These are phyloP conservation scores for Germaria angustata DNA, from an alignment of 2,888 invertebrate genomes.

Conservation along the genomic window DNA sequence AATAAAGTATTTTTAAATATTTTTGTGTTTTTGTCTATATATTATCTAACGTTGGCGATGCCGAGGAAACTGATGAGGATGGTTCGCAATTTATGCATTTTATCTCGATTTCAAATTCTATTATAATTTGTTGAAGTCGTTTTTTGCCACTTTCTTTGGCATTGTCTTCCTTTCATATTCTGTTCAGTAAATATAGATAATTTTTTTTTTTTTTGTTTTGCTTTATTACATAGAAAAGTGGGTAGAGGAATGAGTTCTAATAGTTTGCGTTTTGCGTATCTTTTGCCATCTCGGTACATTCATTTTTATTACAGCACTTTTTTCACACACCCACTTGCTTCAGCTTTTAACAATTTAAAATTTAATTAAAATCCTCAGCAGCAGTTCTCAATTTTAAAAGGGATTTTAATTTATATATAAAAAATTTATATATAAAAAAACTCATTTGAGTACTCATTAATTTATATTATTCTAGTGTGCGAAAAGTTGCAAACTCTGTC, in stretches of 20 bases:
- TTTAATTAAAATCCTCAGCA: constrained; percentile 26
- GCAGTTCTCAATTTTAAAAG: neutral
- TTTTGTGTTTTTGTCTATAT: neutral
- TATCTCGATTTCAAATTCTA: constrained; percentile 13
- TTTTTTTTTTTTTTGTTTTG: neutral
- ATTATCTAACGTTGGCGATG: constrained; percentile 7
- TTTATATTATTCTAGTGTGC: neutral
- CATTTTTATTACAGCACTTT: neutral
- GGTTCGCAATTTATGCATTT: constrained; percentile 35
- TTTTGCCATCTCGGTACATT: constrained; percentile 3
- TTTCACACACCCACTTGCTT: neutral
- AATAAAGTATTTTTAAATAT: too few species aligned
- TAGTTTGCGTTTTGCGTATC: constrained; percentile 13
- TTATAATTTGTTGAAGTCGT: constrained; percentile 17
- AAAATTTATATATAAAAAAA: neutral
- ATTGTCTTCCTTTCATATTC: too few species aligned
- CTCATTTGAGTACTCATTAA: neutral
- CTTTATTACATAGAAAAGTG: neutral
- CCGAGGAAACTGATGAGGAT: constrained; percentile 22
- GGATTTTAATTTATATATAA: too few species aligned
- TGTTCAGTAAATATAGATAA: too few species aligned
- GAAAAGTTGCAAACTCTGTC: neutral
- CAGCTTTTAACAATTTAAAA: constrained; percentile 5
- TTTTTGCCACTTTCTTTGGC: too few species aligned
- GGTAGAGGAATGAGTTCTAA: neutral